Percentiles rank a stretch among this genome's conserved stretches.
Evolutionary conservation across 2,113 vertebrate genomes (phyloP).

Genomic region (Gnathonemus echidnorhynchus): DNA sequence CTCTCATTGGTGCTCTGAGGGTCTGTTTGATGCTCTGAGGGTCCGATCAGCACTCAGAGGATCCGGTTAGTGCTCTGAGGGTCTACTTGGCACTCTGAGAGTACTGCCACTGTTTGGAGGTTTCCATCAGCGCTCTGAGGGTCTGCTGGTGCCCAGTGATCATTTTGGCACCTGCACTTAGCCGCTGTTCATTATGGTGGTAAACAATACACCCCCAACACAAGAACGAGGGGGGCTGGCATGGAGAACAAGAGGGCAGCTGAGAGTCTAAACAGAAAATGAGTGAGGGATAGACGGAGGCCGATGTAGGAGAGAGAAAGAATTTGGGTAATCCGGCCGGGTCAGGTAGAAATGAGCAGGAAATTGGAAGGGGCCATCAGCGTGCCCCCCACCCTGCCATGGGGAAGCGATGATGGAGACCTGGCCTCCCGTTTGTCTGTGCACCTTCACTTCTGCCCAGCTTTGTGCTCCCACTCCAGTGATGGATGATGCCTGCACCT

Average conservation of each 20-base stretch:
- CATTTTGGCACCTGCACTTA: not conserved
- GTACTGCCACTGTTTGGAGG: no score
- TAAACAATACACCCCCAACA: not conserved
- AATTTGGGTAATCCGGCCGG: not conserved
- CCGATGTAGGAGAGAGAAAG: not conserved
- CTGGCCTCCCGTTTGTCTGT: not conserved
- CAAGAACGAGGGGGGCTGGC: not conserved
- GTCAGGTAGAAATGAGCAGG: not conserved
- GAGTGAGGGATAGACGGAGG: not conserved
- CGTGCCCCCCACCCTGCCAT: not conserved
- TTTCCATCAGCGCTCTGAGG: no score
- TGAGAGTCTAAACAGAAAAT: not conserved
- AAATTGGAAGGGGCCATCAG: not conserved
- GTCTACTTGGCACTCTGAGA: no score
- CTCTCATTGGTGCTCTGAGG: no score
- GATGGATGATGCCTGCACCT: slow-evolving; percentile 59
- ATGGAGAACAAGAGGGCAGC: not conserved
- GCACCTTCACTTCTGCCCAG: not conserved
- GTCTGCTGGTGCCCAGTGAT: not conserved
- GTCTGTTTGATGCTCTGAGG: no score
- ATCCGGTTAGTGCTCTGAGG: no score
- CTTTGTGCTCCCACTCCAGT: slow-evolving; percentile 12
- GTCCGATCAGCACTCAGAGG: no score
- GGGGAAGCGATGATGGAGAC: not conserved
- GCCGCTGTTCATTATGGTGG: not conserved